Base-by-base conservation (phyloP, 2,888 invertebrate genomes). In the Iphiclides podalirius region DNA sequence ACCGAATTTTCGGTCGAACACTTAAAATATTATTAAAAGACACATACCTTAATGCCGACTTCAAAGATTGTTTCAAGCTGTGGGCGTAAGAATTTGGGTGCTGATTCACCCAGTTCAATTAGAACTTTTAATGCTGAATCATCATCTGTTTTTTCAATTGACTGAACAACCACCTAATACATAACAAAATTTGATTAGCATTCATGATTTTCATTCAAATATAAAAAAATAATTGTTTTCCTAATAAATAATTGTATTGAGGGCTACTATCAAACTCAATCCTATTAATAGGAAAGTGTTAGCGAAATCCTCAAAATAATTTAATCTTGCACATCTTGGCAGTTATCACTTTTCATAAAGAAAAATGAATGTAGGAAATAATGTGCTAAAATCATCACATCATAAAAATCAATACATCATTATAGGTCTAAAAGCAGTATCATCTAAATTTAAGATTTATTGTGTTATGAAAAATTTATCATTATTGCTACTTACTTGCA, bases 101-200 rank as follows among this genome's bases (percentile, higher is more conserved):
- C 93, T 50, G 94, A 93, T 81, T 99, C 98, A 0, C 98, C 96
- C 67, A 99, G 83, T 68, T 99, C 99, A 57, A 98, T 97, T 31
- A 99, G 90, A 59, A 97, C 93, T 84, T 99, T 98, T 20, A 99
- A 81, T 23, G 98, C 89, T 17, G 96, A 93, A 72, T 98, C 98
- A 72, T 98, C 98, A 16, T 96, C 95, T 61, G 93, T 92, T 55
- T 93, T 93, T 61, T 94, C 94, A 46, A 97, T 92, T 58, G 96
- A 96, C 72, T 95, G 94, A 14, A 94, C 94, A 34, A 94, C 91
- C 39, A 94, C 93, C 91, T 93, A 31, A 71, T 33, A 43, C 6
- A 9, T 8, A 26, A 26, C 4, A 20, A 26, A 26, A 26, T n/a
- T n/a, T n/a, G n/a, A n/a, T n/a, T n/a, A n/a, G n/a, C n/a, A n/a